Conservation (phyloP, 2,797 vertebrate genomes). For the Hemitrygon akajei region DNA sequence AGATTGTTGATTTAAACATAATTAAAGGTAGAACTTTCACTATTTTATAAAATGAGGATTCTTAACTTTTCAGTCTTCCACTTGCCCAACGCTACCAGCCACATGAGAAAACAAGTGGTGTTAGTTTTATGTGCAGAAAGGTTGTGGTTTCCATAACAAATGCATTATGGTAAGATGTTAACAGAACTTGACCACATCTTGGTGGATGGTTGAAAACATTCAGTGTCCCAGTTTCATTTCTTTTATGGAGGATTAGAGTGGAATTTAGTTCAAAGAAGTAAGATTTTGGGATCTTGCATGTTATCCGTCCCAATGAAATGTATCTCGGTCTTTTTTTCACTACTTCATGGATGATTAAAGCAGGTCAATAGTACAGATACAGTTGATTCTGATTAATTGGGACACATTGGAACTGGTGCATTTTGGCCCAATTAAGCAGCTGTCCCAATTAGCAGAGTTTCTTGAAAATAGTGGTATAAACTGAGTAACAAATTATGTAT, state of each 20-base stretch:
- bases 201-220: not conserved
- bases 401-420: too few species aligned
- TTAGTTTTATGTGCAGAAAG: not conserved
- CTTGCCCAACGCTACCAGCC: too few species aligned
- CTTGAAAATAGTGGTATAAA: too few species aligned
- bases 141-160: not conserved
- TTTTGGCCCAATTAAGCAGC: too few species aligned
- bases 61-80: too few species aligned
- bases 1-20: not conserved
- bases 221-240: not conserved
- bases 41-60: too few species aligned
- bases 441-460: too few species aligned
- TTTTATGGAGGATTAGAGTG: not conserved
- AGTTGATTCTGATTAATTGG: not conserved
- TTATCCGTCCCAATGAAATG: not conserved
- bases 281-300: not conserved
- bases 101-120: too few species aligned
- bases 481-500: too few species aligned
- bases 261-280: not conserved
- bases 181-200: not conserved
- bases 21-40: not conserved
- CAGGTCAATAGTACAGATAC: not conserved
- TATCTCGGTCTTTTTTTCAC: not conserved
- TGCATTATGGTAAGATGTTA: not conserved
- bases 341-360: not conserved